Evolutionary conservation across 30 jellyfish, hydroid and myxozoan species (phyloP), one percentile per base, ranked within the genome.

Genomic region (Morbakka virulenta): DNA sequence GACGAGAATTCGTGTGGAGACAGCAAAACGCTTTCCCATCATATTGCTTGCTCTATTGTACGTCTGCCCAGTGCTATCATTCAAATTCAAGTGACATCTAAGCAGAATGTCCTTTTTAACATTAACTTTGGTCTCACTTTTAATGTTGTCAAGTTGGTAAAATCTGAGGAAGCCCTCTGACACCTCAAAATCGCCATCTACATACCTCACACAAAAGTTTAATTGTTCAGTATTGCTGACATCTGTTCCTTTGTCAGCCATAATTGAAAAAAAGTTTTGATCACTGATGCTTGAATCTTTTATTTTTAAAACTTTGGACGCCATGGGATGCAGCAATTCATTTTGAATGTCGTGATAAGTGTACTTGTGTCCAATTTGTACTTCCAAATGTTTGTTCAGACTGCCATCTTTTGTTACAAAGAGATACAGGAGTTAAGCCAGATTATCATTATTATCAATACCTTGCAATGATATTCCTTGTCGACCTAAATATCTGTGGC

Each of bases 211-310:
- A 41, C 57, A 41, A 41, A 41, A 41, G 17, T 9, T 6, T 6
- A 41, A 17, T 41, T 41, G 57, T 41, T 41, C 57, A 53, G 57
- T 67, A 67, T 86, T 79, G 28, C 91, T 48, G 64, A 86, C 71
- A 71, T 86, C 94, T 2, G 88, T 86, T 74, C 79, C 79, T 53
- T 86, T 88, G 87, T 79, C 89, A 35, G 82, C 79, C 64, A 79
- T 86, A 14, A 79, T 33, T 52, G 91, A 67, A 50, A 31, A 79
- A 35, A 64, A 78, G 62, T 32, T 32, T 20, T 64, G 65, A 2
- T 74, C 35, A 12, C 85, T 50, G 27, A 67, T 67, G 22, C 57
- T 82, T 6, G 64, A 30, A 33, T 74, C 68, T 53, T 61, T 25
- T 29, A 52, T 72, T 21, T 88, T 74, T 47, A 86, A 32, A 62